Percentiles rank a stretch among this genome's conserved stretches.
These are phyloP conservation scores for Clarias pachynema DNA, from an alignment of 2,797 vertebrate species.

Conservation along the genomic window DNA sequence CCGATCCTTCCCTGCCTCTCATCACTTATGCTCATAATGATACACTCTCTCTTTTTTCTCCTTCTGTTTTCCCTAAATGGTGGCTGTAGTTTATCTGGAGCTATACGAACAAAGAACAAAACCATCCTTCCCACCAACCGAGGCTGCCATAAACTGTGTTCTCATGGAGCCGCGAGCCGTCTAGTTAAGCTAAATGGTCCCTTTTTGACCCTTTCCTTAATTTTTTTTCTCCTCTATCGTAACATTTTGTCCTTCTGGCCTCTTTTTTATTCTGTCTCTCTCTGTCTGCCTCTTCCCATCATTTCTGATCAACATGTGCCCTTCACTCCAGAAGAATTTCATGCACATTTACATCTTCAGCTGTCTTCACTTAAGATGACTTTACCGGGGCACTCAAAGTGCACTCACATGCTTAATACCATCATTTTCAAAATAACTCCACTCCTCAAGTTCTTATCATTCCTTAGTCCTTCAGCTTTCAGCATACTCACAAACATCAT, in stretches of 20 bases:
- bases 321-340: constrained; percentile 17
- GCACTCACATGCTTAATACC: constrained; percentile 10
- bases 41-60: neutral
- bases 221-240: constrained; percentile 3
- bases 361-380: neutral
- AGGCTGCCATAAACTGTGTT: neutral
- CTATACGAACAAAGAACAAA: neutral
- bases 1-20: constrained; percentile 7
- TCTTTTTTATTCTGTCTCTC: constrained; percentile 53
- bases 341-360: constrained; percentile 2
- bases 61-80: neutral
- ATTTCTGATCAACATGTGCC: constrained; percentile 12
- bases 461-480: neutral
- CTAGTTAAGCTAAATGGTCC: neutral
- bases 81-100: neutral
- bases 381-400: neutral
- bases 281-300: constrained; percentile 43
- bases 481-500: neutral
- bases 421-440: constrained; percentile 22
- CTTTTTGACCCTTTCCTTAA: constrained; percentile 7
- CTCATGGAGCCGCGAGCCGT: neutral
- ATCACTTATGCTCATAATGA: constrained; percentile 18
- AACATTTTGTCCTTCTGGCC: constrained; percentile 3
- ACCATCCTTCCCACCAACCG: neutral
- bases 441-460: neutral